These are phyloP conservation scores for Proteles cristata DNA, from an alignment of 2,113 vertebrate genomes.

Conservation along the genomic window DNA sequence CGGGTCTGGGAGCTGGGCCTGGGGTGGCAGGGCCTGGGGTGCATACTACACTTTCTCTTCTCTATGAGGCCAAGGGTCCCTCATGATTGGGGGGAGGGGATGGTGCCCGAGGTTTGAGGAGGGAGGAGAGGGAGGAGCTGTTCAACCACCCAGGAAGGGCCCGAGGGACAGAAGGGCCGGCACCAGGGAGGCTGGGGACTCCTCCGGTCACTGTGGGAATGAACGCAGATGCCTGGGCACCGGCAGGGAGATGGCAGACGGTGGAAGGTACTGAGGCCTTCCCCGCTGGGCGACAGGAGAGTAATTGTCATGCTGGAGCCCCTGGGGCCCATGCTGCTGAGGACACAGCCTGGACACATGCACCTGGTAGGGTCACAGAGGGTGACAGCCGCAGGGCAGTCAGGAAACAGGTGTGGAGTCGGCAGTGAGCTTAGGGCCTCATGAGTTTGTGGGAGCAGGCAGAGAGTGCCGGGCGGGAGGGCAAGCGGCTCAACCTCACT, in stretches of 20 bases:
- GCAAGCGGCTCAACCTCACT: neutral
- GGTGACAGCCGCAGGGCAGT: neutral
- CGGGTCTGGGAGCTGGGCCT: neutral
- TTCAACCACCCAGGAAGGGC: neutral
- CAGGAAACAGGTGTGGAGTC: neutral
- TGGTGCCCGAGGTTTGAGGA: neutral
- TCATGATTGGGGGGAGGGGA: neutral
- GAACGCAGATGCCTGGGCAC: neutral
- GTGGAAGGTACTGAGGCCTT: rapidly evolving
- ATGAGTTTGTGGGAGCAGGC: neutral
- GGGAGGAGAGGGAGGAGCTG: no score
- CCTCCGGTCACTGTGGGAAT: neutral
- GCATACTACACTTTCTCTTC: neutral
- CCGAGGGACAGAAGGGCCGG: neutral
- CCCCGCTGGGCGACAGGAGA: neutral
- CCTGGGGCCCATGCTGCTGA: neutral
- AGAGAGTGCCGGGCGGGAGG: neutral
- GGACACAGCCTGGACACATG: neutral
- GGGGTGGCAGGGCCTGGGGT: no score
- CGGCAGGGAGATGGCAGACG: neutral
- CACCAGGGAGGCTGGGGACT: neutral
- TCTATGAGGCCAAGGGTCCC: rapidly evolving
- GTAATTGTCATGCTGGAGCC: neutral
- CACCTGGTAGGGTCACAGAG: neutral
- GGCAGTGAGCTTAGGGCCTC: neutral